Percentiles rank a stretch among this genome's conserved stretches.
Evolutionary conservation across 2,888 invertebrate genomes (phyloP).

Genomic region (Drosophila anomelani): DNA sequence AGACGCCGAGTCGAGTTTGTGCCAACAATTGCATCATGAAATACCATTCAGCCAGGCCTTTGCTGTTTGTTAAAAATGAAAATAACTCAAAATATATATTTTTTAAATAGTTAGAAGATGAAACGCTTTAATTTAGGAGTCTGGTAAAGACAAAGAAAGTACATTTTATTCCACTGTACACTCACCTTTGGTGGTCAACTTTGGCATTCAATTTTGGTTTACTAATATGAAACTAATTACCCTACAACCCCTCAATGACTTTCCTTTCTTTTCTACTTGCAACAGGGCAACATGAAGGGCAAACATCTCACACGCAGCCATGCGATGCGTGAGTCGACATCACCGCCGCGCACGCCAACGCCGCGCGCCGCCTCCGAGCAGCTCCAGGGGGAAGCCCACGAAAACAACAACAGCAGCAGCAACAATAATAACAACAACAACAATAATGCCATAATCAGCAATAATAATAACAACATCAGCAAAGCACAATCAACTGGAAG

Average conservation of each 20-base stretch:
- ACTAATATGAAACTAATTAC: slow-evolving; percentile 77
- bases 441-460: slow-evolving; percentile 27
- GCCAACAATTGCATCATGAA: slow-evolving; percentile 72
- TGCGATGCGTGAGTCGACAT: slow-evolving; percentile 94
- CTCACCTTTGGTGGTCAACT: slow-evolving; percentile 57
- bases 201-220: slow-evolving; percentile 64
- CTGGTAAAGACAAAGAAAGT: not conserved
- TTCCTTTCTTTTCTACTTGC: slow-evolving; percentile 6
- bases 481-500: slow-evolving; percentile 80
- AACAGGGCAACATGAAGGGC: slow-evolving; percentile 89
- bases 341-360: slow-evolving; percentile 87
- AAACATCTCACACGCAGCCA: slow-evolving; percentile 94
- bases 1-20: slow-evolving; percentile 38
- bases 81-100: not conserved
- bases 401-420: slow-evolving; percentile 65
- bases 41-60: not conserved
- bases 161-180: not conserved
- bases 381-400: slow-evolving; percentile 71
- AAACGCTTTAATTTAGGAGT: not conserved
- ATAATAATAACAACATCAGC: slow-evolving; percentile 67
- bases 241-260: slow-evolving; percentile 37
- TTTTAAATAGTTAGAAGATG: not conserved
- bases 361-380: slow-evolving; percentile 83
- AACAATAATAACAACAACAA: slow-evolving; percentile 61
- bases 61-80: not conserved